Conservation (phyloP, 2,797 vertebrate genomes). For the Brachymystax lenok region DNA sequence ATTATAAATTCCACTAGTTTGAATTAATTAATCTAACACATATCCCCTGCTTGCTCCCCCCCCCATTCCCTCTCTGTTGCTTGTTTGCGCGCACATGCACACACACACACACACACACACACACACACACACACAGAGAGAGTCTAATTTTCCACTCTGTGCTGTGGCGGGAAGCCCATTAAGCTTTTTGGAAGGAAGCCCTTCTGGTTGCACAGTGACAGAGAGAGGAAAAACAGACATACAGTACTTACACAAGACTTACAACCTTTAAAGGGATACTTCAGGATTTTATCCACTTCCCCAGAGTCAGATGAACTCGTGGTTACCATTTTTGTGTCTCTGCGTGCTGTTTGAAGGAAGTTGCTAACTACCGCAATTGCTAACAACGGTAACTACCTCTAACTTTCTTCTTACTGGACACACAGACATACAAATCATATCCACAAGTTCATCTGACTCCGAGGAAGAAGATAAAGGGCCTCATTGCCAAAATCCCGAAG, state of each 20-base stretch:
- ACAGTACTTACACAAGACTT: slow-evolving; percentile 6
- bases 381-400: too few relatives aligned
- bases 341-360: too few relatives aligned
- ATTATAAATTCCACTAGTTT: slow-evolving; percentile 18
- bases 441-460: too few relatives aligned
- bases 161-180: slow-evolving; percentile 24
- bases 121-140: slow-evolving; percentile 10
- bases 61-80: neutral
- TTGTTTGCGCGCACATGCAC: neutral
- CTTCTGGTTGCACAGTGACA: slow-evolving; percentile 50
- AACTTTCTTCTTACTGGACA: too few relatives aligned
- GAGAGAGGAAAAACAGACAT: slow-evolving; percentile 55
- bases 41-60: neutral
- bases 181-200: slow-evolving; percentile 29
- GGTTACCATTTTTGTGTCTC: too few relatives aligned
- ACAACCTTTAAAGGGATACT: neutral
- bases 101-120: slow-evolving; percentile 6
- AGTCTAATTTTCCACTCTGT: slow-evolving; percentile 48
- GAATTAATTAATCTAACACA: slow-evolving; percentile 16
- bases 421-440: too few relatives aligned
- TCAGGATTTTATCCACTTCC: too few relatives aligned
- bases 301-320: too few relatives aligned
- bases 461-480: too few relatives aligned
- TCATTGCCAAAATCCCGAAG: too few relatives aligned
- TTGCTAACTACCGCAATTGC: too few relatives aligned